Evolutionary conservation across 2,888 invertebrate species (phyloP).

Genomic region (Actias luna): DNA sequence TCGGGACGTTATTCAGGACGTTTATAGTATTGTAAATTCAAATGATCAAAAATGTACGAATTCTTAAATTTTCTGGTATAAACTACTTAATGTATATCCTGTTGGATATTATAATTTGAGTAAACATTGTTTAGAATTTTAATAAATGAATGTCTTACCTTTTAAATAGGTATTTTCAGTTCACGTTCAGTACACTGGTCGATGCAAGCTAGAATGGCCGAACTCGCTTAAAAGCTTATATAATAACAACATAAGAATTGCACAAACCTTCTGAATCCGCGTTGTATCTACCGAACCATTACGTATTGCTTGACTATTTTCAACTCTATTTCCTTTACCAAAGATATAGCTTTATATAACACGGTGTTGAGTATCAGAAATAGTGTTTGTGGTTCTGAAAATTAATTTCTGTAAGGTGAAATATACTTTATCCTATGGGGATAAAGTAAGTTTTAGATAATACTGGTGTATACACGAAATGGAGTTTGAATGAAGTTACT

Average conservation of each 20-base stretch:
- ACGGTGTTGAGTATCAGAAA: constrained; percentile 29
- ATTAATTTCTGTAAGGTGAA: constrained; percentile 28
- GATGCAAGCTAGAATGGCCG: constrained; percentile 62
- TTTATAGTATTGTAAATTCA: no score
- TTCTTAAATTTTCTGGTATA: no score
- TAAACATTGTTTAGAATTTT: not conserved
- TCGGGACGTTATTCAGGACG: no score
- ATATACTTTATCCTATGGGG: constrained; percentile 23
- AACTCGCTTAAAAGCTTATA: constrained; percentile 66
- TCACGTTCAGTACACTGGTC: constrained; percentile 67
- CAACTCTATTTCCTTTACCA: constrained; percentile 20
- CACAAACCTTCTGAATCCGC: constrained; percentile 69
- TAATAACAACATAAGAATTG: constrained; percentile 80
- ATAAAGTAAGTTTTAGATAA: constrained; percentile 38
- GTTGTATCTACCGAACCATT: constrained; percentile 43
- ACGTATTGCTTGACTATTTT: constrained; percentile 23
- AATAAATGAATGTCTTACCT: constrained; percentile 42
- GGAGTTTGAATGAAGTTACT: constrained; percentile 68
- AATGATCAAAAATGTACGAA: no score
- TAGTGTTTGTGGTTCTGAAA: constrained; percentile 29
- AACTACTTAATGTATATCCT: no score
- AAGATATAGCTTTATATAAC: constrained; percentile 29
- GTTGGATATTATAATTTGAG: not conserved
- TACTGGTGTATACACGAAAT: constrained; percentile 28
- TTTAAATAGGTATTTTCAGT: constrained; percentile 38